Percentiles rank a stretch among this genome's conserved stretches.
phyloP scores from a whole-genome alignment of 2,113 vertebrate species.

The Mirounga angustirostris region DNA sequence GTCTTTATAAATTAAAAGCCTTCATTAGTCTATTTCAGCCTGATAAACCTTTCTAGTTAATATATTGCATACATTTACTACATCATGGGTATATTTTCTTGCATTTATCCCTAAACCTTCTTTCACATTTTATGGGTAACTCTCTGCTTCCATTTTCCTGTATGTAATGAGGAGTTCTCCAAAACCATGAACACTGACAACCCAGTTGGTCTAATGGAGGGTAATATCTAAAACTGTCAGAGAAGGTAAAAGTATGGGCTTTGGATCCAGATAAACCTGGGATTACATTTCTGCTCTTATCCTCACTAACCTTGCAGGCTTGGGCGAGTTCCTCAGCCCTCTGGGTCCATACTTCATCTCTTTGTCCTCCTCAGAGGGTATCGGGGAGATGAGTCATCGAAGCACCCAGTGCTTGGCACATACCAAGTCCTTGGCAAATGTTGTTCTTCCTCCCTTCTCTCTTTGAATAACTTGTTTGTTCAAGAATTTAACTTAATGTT shows the following conservation, averaged over 20 bases:
- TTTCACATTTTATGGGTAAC: background rate
- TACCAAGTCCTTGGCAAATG: background rate
- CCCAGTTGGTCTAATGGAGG: background rate
- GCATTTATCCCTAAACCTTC: background rate
- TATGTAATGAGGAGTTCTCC: background rate
- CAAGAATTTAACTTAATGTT: conserved; percentile 80
- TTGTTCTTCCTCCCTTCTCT: background rate
- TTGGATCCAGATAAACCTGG: background rate
- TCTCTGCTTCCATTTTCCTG: background rate
- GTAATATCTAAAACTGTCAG: background rate
- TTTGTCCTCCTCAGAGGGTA: background rate
- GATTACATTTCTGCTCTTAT: background rate
- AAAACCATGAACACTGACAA: background rate
- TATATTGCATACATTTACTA: background rate
- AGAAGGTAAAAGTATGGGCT: background rate
- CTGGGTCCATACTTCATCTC: background rate
- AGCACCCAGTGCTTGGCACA: background rate
- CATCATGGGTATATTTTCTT: background rate
- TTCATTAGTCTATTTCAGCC: background rate
- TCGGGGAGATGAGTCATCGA: background rate
- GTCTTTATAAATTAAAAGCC: conserved; percentile 15
- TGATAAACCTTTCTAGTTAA: background rate
- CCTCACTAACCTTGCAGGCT: too few relatives aligned
- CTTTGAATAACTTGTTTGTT: conserved; percentile 36
- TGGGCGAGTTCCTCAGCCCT: background rate